Conservation (phyloP, 1,140 invertebrate genomes). For the Hirudo medicinalis region DNA sequence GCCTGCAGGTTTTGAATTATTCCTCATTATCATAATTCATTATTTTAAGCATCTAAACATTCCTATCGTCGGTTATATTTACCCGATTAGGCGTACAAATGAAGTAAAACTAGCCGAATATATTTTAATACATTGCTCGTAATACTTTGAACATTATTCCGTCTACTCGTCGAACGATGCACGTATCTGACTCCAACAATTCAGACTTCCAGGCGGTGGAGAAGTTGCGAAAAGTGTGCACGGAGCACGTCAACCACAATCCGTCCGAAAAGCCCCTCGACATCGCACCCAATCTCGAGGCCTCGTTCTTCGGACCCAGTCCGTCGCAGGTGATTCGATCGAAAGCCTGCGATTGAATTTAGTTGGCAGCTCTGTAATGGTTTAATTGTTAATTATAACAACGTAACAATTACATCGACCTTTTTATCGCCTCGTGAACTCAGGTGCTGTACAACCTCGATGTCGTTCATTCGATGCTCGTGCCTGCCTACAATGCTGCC, state of each 20-base stretch:
- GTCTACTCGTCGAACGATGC: too few relatives aligned
- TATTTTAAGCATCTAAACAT: too few relatives aligned
- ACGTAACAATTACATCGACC: too few relatives aligned
- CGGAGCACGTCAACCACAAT: conserved; percentile 35
- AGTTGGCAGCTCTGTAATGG: too few relatives aligned
- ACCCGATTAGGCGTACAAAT: background rate
- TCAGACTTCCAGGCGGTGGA: conserved; percentile 51
- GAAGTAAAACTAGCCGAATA: background rate
- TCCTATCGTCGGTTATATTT: too few relatives aligned
- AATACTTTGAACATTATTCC: too few relatives aligned
- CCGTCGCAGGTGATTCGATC: conserved; percentile 48
- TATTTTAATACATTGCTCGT: too few relatives aligned
- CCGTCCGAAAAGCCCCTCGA: conserved; percentile 25
- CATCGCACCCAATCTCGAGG: conserved; percentile 49
- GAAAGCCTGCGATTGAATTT: too few relatives aligned
- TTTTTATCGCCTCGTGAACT: too few relatives aligned
- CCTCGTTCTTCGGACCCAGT: conserved; percentile 57
- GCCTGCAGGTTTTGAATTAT: conserved; percentile 55
- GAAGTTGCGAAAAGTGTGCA: conserved; percentile 48
- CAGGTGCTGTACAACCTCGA: conserved; percentile 58
- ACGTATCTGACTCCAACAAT: background rate
- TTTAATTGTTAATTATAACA: too few relatives aligned
- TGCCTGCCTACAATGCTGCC: conserved; percentile 71
- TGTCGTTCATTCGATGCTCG: conserved; percentile 70
- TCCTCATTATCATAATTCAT: background rate